Base-by-base conservation (phyloP, 92 coral and sea anemone genomes). In the Palythoa heliodiscus region DNA sequence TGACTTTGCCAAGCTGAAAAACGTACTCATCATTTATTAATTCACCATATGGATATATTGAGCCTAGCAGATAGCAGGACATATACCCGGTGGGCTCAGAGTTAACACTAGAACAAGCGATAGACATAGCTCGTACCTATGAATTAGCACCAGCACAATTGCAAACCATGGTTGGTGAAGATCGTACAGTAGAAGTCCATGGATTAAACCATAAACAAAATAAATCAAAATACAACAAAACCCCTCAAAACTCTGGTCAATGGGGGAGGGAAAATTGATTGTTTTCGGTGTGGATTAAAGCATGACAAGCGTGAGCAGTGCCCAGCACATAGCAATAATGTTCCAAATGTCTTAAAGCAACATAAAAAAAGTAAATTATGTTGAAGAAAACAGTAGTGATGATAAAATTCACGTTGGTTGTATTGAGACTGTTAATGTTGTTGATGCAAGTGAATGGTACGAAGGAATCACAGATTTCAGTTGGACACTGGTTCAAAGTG, bases 71-170 rank as follows among this genome's bases (percentile, higher is more conserved):
- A n/a, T n/a, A n/a, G n/a, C n/a, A n/a, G n/a, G n/a, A n/a, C n/a
- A n/a, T n/a, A n/a, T n/a, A n/a, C n/a, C 14, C 14, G 6, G 58
- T 1, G 8, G 16, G 89, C 52, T 82, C 92, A 14, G 87, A 82
- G 61, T 87, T 89, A 76, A 92, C 89, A 12, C 58, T 89, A 52
- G 90, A 92, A 40, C 70, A 92, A 37, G 91, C 95, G 5, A 80
- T 89, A 37, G 87, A 87, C 70, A 87, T 84, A 53, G 88, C 88
- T 11, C 71, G 88, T 61, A 82, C 88, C 29, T 71, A 84, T 12
- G 90, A 87, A 73, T 53, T 90, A 47, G 77, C 93, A n/a, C 83
- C 70, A 17, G 70, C 77, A 24, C 91, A 90, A 39, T 48, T 92
- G 39, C 53, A 86, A 70, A 81, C 83, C 54, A 92, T 87, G 89